These are phyloP conservation scores for Euphonia xanthogaster DNA, from an alignment of 2,797 vertebrate species.

Conservation along the genomic window DNA sequence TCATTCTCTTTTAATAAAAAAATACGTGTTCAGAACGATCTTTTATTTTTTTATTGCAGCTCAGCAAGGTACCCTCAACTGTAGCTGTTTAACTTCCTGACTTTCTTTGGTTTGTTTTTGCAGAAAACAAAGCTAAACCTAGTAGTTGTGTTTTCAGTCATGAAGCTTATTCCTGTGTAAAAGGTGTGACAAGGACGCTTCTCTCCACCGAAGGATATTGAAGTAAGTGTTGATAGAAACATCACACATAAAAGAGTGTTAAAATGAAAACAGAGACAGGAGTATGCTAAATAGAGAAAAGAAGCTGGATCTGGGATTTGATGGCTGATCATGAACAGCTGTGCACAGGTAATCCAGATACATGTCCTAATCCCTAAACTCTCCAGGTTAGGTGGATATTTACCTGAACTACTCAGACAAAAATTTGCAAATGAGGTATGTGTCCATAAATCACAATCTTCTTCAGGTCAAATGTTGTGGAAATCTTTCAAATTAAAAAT, in stretches of 20 bases:
- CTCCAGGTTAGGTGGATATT: neutral
- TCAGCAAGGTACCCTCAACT: slow-evolving; percentile 2
- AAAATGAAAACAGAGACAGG: neutral
- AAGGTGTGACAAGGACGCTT: neutral
- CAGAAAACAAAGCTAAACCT: neutral
- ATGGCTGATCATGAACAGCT: neutral
- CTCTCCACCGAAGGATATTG: neutral
- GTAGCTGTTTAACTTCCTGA: neutral
- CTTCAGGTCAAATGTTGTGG: neutral
- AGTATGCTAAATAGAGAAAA: neutral
- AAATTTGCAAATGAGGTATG: neutral
- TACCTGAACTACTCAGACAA: neutral
- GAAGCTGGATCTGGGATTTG: neutral
- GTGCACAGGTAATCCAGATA: neutral
- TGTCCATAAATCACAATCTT: neutral
- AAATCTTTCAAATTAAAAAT: neutral
- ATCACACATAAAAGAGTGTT: neutral
- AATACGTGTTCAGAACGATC: neutral
- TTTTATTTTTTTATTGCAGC: neutral
- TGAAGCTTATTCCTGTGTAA: neutral
- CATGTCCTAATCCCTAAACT: neutral
- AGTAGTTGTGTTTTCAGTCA: neutral
- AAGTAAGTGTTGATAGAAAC: neutral
- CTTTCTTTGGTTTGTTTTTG: neutral
- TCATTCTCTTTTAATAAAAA: slow-evolving; percentile 44